Evolutionary conservation across 2,888 invertebrate species (phyloP).

Genomic region (Blera fallax): DNA sequence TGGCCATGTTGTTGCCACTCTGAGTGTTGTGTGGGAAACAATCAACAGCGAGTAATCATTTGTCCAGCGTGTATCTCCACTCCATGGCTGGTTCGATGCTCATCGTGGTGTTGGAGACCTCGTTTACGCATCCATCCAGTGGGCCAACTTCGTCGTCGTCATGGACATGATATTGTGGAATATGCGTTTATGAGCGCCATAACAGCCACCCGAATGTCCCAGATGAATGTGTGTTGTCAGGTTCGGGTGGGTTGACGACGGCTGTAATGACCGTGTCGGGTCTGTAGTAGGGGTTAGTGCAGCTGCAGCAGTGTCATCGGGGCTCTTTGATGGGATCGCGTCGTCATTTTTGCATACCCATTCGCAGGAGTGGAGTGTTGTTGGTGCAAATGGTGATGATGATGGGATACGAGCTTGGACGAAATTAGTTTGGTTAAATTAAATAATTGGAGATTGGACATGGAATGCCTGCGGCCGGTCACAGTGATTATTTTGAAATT

Average conservation of each 20-base stretch:
- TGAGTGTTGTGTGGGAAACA: constrained; percentile 70
- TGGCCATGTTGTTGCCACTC: constrained; percentile 66
- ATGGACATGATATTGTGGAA: constrained; percentile 55
- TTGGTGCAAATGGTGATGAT: constrained; percentile 71
- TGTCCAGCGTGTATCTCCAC: constrained; percentile 55
- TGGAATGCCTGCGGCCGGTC: constrained; percentile 36
- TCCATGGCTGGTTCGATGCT: neutral
- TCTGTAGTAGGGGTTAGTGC: constrained; percentile 25
- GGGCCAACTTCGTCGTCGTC: constrained; percentile 21
- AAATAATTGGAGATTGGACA: constrained; percentile 67
- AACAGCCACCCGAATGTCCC: constrained; percentile 64
- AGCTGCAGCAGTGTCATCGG: neutral
- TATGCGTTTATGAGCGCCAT: constrained; percentile 72
- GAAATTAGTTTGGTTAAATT: constrained; percentile 73
- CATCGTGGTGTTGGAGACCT: constrained; percentile 54
- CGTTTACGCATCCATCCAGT: constrained; percentile 70
- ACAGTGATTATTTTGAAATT: constrained; percentile 51
- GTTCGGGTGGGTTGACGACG: constrained; percentile 67
- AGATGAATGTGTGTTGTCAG: constrained; percentile 68
- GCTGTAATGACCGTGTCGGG: constrained; percentile 59
- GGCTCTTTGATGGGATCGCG: constrained; percentile 63
- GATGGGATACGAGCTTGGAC: constrained; percentile 70
- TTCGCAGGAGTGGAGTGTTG: constrained; percentile 52
- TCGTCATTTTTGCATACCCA: constrained; percentile 71
- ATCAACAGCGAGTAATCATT: constrained; percentile 71